Evolutionary conservation across 2,797 vertebrate species (phyloP).

Genomic region (Allobates femoralis): DNA sequence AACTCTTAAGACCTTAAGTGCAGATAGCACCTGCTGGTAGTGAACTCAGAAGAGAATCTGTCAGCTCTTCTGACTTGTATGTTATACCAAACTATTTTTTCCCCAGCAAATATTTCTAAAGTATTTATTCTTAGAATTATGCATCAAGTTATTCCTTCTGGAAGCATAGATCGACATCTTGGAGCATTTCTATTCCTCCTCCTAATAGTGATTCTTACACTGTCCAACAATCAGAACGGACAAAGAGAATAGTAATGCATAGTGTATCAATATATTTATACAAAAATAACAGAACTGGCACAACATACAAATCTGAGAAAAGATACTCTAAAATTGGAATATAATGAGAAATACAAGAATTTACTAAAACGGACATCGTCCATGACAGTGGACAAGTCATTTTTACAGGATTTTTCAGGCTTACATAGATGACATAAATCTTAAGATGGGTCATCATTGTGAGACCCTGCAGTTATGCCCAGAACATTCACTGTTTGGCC

Average conservation of each 20-base stretch:
- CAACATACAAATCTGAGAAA: neutral
- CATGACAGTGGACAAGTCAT: neutral
- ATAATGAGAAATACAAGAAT: neutral
- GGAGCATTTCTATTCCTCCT: neutral
- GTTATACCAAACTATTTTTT: neutral
- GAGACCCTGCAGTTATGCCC: too few species aligned
- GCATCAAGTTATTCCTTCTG: neutral
- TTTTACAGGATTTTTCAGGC: too few species aligned
- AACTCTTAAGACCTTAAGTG: slow-evolving; percentile 19
- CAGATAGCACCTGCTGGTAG: slow-evolving; percentile 1
- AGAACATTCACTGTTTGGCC: too few species aligned
- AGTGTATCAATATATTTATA: neutral
- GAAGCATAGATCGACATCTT: neutral
- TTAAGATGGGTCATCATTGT: too few species aligned
- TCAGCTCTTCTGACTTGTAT: neutral
- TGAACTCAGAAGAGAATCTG: neutral
- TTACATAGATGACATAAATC: too few species aligned
- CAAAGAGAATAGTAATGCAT: neutral
- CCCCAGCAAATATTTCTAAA: neutral
- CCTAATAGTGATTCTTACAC: neutral
- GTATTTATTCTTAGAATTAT: neutral
- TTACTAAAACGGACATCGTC: neutral
- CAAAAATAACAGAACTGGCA: neutral
- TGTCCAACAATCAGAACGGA: neutral
- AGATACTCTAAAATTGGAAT: too few species aligned